Evolutionary conservation across 2,797 vertebrate genomes (phyloP).

Genomic region (Siniperca scherzeri): DNA sequence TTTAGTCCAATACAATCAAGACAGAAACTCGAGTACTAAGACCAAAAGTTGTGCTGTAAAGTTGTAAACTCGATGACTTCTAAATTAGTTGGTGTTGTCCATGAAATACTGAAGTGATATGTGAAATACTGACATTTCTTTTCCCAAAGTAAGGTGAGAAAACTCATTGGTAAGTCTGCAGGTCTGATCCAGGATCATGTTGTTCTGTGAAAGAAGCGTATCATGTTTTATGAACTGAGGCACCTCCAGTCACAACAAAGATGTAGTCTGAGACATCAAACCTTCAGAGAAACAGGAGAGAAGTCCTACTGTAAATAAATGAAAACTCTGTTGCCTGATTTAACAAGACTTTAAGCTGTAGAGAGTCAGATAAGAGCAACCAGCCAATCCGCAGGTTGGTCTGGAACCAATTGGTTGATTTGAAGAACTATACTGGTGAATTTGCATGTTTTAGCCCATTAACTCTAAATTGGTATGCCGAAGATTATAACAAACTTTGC

Average conservation of each 20-base stretch:
- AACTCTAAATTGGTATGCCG: neutral
- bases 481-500: no score
- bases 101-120: neutral
- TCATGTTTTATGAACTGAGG: slow-evolving; percentile 16
- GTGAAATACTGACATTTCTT: slow-evolving; percentile 7
- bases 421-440: neutral
- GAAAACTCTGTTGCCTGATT: neutral
- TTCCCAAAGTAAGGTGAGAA: slow-evolving; percentile 12
- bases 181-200: slow-evolving; percentile 4
- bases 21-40: neutral
- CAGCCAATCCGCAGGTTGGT: neutral
- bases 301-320: neutral
- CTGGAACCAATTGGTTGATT: neutral
- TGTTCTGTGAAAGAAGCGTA: neutral
- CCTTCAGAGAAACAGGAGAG: neutral
- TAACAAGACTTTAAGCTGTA: neutral
- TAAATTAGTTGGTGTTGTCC: neutral
- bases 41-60: neutral
- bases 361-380: neutral
- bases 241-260: slow-evolving; percentile 31
- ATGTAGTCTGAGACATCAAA: slow-evolving; percentile 22
- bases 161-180: neutral
- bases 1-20: neutral
- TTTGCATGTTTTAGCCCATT: neutral
- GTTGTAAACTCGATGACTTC: neutral